Evolutionary conservation across 2,797 vertebrate species (phyloP).

Genomic region (Labeo calbasu): DNA sequence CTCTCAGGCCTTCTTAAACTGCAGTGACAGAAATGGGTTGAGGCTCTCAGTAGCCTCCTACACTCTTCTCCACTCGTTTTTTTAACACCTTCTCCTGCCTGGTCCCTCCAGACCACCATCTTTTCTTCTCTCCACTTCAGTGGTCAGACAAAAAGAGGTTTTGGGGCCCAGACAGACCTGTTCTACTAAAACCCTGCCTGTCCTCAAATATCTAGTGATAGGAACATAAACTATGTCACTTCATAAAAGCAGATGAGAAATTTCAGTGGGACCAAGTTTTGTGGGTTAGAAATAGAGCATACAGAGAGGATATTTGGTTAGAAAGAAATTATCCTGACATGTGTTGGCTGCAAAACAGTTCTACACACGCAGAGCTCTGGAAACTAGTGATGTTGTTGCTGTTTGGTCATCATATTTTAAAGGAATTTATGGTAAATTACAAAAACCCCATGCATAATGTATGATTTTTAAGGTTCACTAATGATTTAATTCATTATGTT

Average conservation of each 20-base stretch:
- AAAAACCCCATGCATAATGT: neutral
- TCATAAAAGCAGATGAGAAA: slow-evolving; percentile 36
- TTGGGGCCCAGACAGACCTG: slow-evolving; percentile 35
- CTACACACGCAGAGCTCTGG: neutral
- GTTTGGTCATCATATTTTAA: neutral
- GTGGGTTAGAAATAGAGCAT: slow-evolving; percentile 12
- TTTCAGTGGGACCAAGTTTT: slow-evolving; percentile 29
- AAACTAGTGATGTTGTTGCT: neutral
- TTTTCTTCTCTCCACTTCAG: slow-evolving; percentile 40
- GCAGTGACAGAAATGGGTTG: slow-evolving; percentile 53
- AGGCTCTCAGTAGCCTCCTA: slow-evolving; percentile 27
- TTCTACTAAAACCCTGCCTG: slow-evolving; percentile 48
- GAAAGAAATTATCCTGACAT: neutral
- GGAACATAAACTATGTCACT: slow-evolving; percentile 54
- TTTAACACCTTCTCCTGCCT: slow-evolving; percentile 36
- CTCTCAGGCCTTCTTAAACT: slow-evolving; percentile 25
- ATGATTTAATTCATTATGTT: neutral
- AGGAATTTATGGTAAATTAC: neutral
- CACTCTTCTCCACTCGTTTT: neutral
- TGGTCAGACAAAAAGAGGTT: slow-evolving; percentile 39
- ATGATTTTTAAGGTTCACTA: neutral
- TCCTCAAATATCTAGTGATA: slow-evolving; percentile 34
- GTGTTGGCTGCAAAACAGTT: neutral
- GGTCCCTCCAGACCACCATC: slow-evolving; percentile 29
- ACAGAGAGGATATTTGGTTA: slow-evolving; percentile 7